phyloP scores from a whole-genome alignment of 2,113 vertebrate species.

The Parotia lawesii region DNA sequence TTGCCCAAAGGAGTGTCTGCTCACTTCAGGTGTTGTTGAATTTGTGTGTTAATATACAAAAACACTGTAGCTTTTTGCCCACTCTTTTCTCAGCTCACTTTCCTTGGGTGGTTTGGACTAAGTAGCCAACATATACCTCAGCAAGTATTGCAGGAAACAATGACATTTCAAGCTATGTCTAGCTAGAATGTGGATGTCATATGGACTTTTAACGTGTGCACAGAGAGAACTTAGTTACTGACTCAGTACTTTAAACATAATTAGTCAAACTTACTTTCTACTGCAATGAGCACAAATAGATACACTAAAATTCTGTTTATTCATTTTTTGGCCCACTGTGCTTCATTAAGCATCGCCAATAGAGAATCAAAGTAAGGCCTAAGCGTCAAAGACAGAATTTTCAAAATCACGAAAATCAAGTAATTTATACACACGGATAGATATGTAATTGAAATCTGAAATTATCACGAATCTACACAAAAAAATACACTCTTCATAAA shows the following conservation, averaged over 20 bases:
- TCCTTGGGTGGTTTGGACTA: background rate
- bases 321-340: background rate
- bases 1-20: background rate
- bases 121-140: background rate
- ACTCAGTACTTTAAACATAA: background rate
- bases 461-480: background rate
- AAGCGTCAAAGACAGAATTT: background rate
- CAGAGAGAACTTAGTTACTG: background rate
- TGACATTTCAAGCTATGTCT: background rate
- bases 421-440: background rate
- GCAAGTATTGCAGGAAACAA: background rate
- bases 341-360: background rate
- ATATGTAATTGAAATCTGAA: background rate
- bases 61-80: background rate
- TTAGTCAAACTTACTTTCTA: background rate
- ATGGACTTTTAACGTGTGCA: background rate
- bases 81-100: background rate
- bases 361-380: background rate
- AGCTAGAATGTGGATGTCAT: background rate
- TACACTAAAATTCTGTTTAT: background rate
- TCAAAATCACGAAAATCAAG: background rate
- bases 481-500: background rate
- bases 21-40: background rate
- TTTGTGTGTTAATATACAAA: background rate
- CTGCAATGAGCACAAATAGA: background rate